phyloP scores from a whole-genome alignment of 1,140 invertebrate genomes.

The Dendrolimus punctatus region DNA sequence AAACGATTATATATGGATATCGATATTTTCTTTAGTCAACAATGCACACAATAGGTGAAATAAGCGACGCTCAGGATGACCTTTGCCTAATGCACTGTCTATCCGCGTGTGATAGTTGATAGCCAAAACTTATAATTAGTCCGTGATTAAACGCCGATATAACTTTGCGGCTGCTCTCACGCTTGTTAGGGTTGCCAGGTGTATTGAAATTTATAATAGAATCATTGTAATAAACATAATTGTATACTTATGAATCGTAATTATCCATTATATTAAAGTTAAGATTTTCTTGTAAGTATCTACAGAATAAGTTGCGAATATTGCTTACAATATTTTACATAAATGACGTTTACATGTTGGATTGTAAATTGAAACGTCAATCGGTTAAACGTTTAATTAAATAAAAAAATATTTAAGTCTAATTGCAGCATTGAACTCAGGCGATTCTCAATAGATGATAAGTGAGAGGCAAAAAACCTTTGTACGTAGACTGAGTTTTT shows the following conservation, averaged over 20 bases:
- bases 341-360: too few relatives aligned
- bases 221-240: background rate
- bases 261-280: background rate
- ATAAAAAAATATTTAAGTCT: too few relatives aligned
- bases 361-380: too few relatives aligned
- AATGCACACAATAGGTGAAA: background rate
- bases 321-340: too few relatives aligned
- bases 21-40: background rate
- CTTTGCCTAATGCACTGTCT: constrained; percentile 62
- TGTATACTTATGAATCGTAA: background rate
- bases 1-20: background rate
- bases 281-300: too few relatives aligned
- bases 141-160: constrained; percentile 45
- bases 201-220: background rate
- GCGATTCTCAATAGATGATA: too few relatives aligned
- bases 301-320: too few relatives aligned
- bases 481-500: too few relatives aligned
- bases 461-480: too few relatives aligned
- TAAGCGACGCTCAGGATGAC: constrained; percentile 23
- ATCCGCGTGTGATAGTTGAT: constrained; percentile 35
- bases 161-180: constrained; percentile 45
- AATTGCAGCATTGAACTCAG: too few relatives aligned
- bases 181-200: constrained; percentile 10
- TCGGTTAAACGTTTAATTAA: too few relatives aligned
- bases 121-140: constrained; percentile 64